Percentiles rank a stretch among this genome's conserved stretches.
Conservation (phyloP, 2,113 vertebrate genomes). For the Balaenoptera acutorostrata region DNA sequence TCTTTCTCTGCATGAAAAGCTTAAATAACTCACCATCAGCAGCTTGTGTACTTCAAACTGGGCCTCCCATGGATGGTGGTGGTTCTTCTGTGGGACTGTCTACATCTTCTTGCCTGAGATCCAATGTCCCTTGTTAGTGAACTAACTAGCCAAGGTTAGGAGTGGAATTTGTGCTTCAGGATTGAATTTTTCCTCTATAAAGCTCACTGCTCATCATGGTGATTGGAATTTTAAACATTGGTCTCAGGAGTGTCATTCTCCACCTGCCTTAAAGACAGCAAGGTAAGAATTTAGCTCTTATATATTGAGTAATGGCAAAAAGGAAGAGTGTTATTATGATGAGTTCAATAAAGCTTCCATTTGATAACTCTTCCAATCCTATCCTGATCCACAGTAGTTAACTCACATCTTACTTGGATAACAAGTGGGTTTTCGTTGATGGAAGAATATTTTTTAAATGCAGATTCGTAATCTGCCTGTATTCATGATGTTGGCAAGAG, state of each 20-base stretch:
- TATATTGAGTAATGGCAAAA: background rate
- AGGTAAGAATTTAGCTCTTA: background rate
- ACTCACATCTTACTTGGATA: background rate
- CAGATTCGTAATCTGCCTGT: background rate
- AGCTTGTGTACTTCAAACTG: fast-evolving
- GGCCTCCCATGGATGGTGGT: too few relatives aligned
- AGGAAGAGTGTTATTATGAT: background rate
- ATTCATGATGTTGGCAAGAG: too few relatives aligned
- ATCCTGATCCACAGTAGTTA: background rate
- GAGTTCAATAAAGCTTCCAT: background rate
- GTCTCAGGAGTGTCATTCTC: too few relatives aligned
- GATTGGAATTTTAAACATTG: background rate
- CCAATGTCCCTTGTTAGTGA: background rate
- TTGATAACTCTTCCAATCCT: background rate
- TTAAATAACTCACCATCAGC: background rate
- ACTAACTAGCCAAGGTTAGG: background rate
- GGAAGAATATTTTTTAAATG: background rate
- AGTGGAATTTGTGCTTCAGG: background rate
- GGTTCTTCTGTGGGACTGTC: background rate
- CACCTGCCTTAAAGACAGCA: background rate
- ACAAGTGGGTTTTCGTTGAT: background rate
- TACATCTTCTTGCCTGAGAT: background rate
- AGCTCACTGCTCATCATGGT: fast-evolving
- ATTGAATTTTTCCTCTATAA: background rate
- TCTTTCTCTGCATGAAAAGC: background rate